Base-by-base conservation (phyloP, 2,113 vertebrate species). In the Rhinichthys klamathensis region DNA sequence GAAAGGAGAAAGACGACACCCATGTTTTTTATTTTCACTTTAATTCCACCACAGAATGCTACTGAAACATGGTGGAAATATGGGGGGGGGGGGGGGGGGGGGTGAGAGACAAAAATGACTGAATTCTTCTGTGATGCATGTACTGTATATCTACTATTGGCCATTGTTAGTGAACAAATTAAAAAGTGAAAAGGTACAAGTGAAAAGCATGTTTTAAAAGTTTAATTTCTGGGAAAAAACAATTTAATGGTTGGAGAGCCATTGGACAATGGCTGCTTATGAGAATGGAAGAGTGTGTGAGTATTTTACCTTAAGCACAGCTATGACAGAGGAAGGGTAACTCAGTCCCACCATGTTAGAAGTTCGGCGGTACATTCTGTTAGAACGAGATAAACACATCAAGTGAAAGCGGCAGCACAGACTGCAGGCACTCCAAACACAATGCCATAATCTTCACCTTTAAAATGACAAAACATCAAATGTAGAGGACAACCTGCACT, bases 301-400 rank as follows among this genome's bases (percentile, higher is more conserved):
- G 65, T 85, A 12, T 86, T 35, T 84, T 82, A 99, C 98, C 98
- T 99, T 99, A 58, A 99, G 93, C 84, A 96, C 97, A 90, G 95
- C 95, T 91, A 99, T 98, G 89, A 99, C 98, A 88, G 96, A 93
- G 54, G 97, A 89, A 10, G 98, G 98, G 90, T 99, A 99, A 93
- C 97, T 98, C 90, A 99, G 95, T 89, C 98, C 98, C 82, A 99
- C 97, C 98, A 99, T 98, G 92, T 98, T 99, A 88, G 98, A 99
- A 86, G 98, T 99, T 56, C 98, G 93, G 70, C 98, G 94, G 91
- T 99, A 99, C 98, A 99, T 99, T 93, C 98, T 99, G 93, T 88
- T 86, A 63, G 91, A 92, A 92, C 27, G 46, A 95, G 92, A 96
- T 87, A 95, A 93, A 91, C 86, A 92, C 89, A 92, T 92, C 86